Percentiles rank a stretch among this genome's conserved stretches.
Conservation (phyloP, 2,113 vertebrate species). For the Neogale vison region DNA sequence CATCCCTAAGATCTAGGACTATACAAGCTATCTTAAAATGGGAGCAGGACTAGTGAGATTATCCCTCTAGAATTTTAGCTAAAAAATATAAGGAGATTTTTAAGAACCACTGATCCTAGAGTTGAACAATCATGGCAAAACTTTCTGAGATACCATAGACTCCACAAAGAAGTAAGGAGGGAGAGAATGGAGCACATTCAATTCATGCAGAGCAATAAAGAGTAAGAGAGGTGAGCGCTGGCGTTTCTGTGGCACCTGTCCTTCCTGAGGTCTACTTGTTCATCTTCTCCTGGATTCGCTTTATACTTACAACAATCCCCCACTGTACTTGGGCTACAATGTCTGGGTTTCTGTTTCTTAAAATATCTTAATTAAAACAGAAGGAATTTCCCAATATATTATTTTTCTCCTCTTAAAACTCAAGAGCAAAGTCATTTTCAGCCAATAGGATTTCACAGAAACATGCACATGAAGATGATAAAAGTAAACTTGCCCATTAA, state of each 20-base stretch:
- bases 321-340: background rate
- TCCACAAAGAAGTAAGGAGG: background rate
- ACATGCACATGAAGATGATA: background rate
- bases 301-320: background rate
- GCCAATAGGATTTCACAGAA: background rate
- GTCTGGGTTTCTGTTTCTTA: constrained; percentile 38
- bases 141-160: constrained; percentile 23
- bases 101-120: background rate
- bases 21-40: background rate
- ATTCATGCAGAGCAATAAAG: background rate
- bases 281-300: background rate
- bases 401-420: constrained; percentile 42
- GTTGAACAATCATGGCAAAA: background rate
- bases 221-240: background rate
- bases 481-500: constrained; percentile 22
- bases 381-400: constrained; percentile 30
- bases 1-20: background rate
- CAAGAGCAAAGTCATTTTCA: constrained; percentile 38
- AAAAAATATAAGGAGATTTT: background rate
- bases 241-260: background rate
- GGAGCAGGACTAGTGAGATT: background rate
- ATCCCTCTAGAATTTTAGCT: constrained; percentile 10
- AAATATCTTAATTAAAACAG: constrained; percentile 30
- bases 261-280: background rate
- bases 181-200: background rate